Evolutionary conservation across 2,888 invertebrate genomes (phyloP).

Genomic region (Entomobrya multifasciata): DNA sequence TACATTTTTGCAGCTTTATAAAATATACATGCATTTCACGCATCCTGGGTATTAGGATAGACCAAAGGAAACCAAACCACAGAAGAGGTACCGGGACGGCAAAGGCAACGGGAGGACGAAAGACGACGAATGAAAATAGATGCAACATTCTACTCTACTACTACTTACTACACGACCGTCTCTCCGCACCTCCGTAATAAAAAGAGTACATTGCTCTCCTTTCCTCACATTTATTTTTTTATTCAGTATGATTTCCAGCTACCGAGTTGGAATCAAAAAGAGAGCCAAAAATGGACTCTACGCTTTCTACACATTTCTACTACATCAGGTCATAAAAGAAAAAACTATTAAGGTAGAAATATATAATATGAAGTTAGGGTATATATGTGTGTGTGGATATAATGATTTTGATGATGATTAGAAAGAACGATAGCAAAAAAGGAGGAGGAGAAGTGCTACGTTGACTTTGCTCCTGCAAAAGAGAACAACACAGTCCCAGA

Average conservation of each 20-base stretch:
- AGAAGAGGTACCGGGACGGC: neutral
- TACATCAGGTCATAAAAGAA: neutral
- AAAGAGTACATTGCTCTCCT: constrained; percentile 57
- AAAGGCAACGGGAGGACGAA: neutral
- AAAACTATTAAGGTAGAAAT: neutral
- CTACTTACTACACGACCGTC: no score
- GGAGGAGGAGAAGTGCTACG: constrained; percentile 36
- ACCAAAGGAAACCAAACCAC: neutral
- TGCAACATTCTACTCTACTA: constrained; percentile 16
- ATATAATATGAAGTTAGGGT: neutral
- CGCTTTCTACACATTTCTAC: neutral
- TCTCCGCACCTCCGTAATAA: neutral
- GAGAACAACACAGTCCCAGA: constrained; percentile 38
- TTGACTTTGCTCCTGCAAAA: no score
- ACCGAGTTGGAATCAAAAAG: neutral
- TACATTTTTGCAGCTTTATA: neutral
- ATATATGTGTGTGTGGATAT: neutral
- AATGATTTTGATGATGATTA: constrained; percentile 11
- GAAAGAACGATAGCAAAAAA: constrained; percentile 18
- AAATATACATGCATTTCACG: constrained; percentile 5
- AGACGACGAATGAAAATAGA: constrained; percentile 49
- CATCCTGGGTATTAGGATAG: neutral
- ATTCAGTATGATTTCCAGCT: constrained; percentile 4
- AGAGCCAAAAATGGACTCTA: neutral
- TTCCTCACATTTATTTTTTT: constrained; percentile 26